Base-by-base conservation (phyloP, 35 echinoderm and acorn worm genomes). In the Nesometra sesokonis region DNA sequence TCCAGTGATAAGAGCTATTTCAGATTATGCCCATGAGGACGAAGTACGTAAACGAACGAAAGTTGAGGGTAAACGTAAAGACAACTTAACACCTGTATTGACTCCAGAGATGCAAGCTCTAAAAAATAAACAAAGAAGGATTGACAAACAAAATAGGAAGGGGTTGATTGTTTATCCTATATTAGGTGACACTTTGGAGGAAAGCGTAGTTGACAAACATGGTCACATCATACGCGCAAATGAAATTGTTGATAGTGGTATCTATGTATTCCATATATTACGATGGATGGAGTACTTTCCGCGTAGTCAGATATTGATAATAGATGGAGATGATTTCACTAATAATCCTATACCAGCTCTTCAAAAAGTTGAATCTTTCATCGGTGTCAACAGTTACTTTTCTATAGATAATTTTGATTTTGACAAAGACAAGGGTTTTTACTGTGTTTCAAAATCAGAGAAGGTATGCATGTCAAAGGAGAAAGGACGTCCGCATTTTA, bases 1-100 rank as follows among this genome's bases (percentile, higher is more conserved):
- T 35, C 93, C 93, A 47, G 76, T 87, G 0, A 52, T 82, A 13
- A 67, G 89, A 37, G 89, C 93, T 13, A 81, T 94, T 5, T 86
- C 37, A 39, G 90, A 91, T 13, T 89, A 86, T 57, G 33, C 89
- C 29, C 89, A 90, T 23, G 29, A 84, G 47, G 43, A 31, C 35
- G 21, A 80, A 17, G n/a, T 27, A 30, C 34, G 21, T 34, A 31
- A 46, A 7, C 9, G 30, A 23, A 31, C 37, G 29, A 36, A 89
- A 35, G 47, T 37, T 1, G 46, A 57, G 17, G 36, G 35, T 13
- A 30, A 33, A 11, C 32, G 47, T 11, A 19, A 38, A 39, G 37
- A 37, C 17, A 19, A 30, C 35, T 37, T 83, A 38, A 38, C 35
- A 13, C 32, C 81, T 17, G 0, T 3, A 17, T 67, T 67, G 23